Evolutionary conservation across 1,140 invertebrate genomes (phyloP).

Genomic region (Megathymus violae): DNA sequence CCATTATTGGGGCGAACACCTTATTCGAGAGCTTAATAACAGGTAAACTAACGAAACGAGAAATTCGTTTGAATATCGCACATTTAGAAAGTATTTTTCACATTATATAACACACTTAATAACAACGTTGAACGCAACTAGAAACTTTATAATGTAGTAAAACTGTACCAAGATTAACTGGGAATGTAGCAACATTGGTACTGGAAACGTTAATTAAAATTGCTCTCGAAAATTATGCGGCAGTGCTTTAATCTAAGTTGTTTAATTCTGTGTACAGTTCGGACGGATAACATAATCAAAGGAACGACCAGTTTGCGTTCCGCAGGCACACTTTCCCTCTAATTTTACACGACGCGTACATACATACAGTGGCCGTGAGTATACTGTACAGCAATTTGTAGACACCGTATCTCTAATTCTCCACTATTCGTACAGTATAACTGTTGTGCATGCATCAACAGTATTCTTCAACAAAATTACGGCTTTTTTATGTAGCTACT

Average conservation of each 20-base stretch:
- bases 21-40: too few species aligned
- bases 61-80: too few species aligned
- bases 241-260: neutral
- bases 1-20: too few species aligned
- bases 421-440: neutral
- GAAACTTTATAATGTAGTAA: too few species aligned
- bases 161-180: too few species aligned
- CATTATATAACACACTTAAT: too few species aligned
- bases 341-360: neutral
- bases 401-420: neutral
- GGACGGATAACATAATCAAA: neutral
- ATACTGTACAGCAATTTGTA: neutral
- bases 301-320: neutral
- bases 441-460: neutral
- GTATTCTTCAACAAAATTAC: too few species aligned
- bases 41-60: too few species aligned
- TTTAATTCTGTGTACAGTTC: neutral
- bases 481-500: too few species aligned
- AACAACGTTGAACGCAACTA: too few species aligned
- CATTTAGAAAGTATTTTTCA: too few species aligned
- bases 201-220: neutral
- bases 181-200: neutral
- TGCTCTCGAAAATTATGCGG: neutral
- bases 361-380: neutral
- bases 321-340: neutral